Percentiles rank a stretch among this genome's conserved stretches.
These are phyloP conservation scores for Notothenia rossii DNA, from an alignment of 2,113 vertebrate species.

Conservation along the genomic window DNA sequence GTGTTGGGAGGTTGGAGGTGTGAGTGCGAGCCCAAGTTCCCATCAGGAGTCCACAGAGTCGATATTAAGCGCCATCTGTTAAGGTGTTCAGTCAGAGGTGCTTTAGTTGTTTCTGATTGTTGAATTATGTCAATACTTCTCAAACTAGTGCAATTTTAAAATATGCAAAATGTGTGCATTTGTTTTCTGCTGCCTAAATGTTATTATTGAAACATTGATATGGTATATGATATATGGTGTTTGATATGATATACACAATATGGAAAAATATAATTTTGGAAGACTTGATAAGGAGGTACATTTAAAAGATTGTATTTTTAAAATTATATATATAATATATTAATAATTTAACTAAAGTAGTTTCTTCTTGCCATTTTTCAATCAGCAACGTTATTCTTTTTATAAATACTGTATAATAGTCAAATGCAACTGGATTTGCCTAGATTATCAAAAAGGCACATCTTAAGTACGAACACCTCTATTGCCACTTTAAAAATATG, in stretches of 20 bases:
- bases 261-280: no score
- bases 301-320: background rate
- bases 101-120: constrained; percentile 8
- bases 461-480: background rate
- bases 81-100: constrained; percentile 44
- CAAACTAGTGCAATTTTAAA: background rate
- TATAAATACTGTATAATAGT: background rate
- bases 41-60: constrained; percentile 48
- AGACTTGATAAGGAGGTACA: no score
- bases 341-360: no score
- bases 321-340: background rate
- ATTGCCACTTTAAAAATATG: background rate
- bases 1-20: constrained; percentile 59
- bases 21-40: constrained; percentile 63
- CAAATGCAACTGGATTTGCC: background rate
- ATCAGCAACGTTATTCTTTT: background rate
- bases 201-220: background rate
- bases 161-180: background rate
- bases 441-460: background rate
- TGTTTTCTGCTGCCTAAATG: background rate
- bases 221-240: no score
- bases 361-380: background rate
- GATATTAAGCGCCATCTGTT: constrained; percentile 63
- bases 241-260: background rate
- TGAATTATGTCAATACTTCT: background rate